Evolutionary conservation across 2,888 invertebrate genomes (phyloP).

Genomic region (Noctua fimbriata): DNA sequence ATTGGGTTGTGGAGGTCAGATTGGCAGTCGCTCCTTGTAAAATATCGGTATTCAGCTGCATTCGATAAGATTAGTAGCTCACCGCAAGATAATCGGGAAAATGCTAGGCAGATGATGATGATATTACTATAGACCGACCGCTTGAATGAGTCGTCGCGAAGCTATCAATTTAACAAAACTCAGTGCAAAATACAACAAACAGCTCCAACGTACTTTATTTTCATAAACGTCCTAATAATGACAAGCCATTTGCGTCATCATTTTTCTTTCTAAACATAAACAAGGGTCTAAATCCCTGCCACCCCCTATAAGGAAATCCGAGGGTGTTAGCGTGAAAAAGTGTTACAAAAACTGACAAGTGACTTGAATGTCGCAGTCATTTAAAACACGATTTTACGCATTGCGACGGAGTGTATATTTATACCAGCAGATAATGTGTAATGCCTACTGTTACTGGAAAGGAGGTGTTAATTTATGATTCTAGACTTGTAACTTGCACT

Average conservation of each 20-base stretch:
- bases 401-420: constrained; percentile 51
- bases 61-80: no score
- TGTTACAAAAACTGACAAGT: constrained; percentile 31
- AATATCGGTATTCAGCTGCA: no score
- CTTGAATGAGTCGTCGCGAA: no score
- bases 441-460: constrained; percentile 18
- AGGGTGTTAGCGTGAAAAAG: constrained; percentile 34
- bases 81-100: no score
- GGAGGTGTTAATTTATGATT: constrained; percentile 32
- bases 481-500: constrained; percentile 25
- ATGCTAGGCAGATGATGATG: no score
- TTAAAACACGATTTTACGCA: constrained; percentile 52
- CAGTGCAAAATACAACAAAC: not conserved
- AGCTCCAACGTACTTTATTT: not conserved
- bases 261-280: constrained; percentile 12
- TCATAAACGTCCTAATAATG: not conserved
- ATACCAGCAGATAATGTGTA: constrained; percentile 26
- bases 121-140: no score
- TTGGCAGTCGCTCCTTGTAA: no score
- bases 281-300: not conserved
- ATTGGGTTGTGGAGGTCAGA: no score
- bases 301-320: constrained; percentile 1
- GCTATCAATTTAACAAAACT: not conserved
- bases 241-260: not conserved
- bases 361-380: constrained; percentile 45